These are phyloP conservation scores for Adoxophyes honmai DNA, from an alignment of 1,140 invertebrate genomes.

Conservation along the genomic window DNA sequence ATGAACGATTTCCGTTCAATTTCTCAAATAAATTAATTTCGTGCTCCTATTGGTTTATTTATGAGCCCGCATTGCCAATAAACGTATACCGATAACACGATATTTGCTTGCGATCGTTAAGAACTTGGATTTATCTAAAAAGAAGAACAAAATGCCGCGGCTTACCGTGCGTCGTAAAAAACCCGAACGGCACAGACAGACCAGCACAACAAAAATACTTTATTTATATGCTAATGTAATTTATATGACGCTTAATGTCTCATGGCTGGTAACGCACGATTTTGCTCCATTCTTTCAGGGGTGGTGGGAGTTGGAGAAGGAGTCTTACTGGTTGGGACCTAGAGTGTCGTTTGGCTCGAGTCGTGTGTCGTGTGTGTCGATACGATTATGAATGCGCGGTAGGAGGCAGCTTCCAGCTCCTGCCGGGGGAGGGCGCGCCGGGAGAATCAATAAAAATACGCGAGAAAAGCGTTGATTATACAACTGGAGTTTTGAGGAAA, in stretches of 20 bases:
- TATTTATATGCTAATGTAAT: conserved; percentile 78
- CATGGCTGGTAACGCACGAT: conserved; percentile 73
- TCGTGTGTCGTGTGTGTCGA: conserved; percentile 59
- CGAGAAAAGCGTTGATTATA: conserved; percentile 74
- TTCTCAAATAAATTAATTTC: conserved; percentile 62
- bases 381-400: conserved; percentile 75
- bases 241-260: conserved; percentile 77
- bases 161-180: conserved; percentile 64
- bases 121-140: conserved; percentile 71
- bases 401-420: conserved; percentile 71
- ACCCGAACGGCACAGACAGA: conserved; percentile 44
- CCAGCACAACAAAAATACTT: conserved; percentile 72
- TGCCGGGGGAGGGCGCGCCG: conserved; percentile 45
- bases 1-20: not conserved
- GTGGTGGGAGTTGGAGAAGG: conserved; percentile 25
- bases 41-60: conserved; percentile 68
- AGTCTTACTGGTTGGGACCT: conserved; percentile 40
- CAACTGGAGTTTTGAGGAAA: conserved; percentile 61
- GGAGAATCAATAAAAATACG: conserved; percentile 75
- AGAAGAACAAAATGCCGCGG: conserved; percentile 66
- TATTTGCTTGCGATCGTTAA: conserved; percentile 71
- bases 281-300: conserved; percentile 63
- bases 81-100: conserved; percentile 68
- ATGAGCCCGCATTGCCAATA: conserved; percentile 70
- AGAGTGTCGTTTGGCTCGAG: conserved; percentile 46